Percentiles rank a stretch among this genome's conserved stretches.
These are phyloP conservation scores for Coleophora deauratella DNA, from an alignment of 2,888 invertebrate species.

Conservation along the genomic window DNA sequence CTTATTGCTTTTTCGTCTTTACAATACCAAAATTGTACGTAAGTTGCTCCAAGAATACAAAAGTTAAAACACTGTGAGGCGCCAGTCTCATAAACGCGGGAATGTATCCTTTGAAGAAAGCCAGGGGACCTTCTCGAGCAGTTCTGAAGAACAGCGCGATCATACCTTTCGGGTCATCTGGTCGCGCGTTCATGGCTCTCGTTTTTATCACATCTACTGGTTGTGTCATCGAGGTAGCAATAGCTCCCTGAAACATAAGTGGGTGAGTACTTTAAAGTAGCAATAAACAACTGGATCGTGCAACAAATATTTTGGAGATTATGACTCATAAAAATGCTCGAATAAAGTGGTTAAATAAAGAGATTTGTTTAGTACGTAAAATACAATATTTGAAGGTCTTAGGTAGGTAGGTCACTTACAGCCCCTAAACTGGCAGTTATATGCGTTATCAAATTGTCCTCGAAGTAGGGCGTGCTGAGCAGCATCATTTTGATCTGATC, in stretches of 20 bases:
- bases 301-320: too few relatives aligned
- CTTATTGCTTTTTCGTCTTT: not conserved
- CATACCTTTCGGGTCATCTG: constrained; percentile 85
- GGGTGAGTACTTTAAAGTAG: too few relatives aligned
- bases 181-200: constrained; percentile 92
- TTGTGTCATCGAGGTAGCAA: constrained; percentile 90
- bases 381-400: too few relatives aligned
- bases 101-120: constrained; percentile 93
- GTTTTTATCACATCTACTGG: constrained; percentile 96
- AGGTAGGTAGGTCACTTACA: too few relatives aligned
- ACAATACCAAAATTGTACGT: constrained; percentile 37
- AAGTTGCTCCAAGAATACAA: constrained; percentile 88
- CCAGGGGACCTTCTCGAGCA: constrained; percentile 86
- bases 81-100: constrained; percentile 93
- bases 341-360: too few relatives aligned
- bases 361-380: too few relatives aligned
- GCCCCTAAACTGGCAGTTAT: constrained; percentile 85
- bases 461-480: constrained; percentile 77
- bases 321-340: too few relatives aligned
- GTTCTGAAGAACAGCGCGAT: constrained; percentile 82
- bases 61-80: constrained; percentile 90
- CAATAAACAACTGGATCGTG: too few relatives aligned
- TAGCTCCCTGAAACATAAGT: constrained; percentile 79
- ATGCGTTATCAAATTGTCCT: constrained; percentile 86
- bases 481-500: constrained; percentile 82